Conservation (phyloP, 1,140 invertebrate genomes). For the Brachionus koreanus region DNA sequence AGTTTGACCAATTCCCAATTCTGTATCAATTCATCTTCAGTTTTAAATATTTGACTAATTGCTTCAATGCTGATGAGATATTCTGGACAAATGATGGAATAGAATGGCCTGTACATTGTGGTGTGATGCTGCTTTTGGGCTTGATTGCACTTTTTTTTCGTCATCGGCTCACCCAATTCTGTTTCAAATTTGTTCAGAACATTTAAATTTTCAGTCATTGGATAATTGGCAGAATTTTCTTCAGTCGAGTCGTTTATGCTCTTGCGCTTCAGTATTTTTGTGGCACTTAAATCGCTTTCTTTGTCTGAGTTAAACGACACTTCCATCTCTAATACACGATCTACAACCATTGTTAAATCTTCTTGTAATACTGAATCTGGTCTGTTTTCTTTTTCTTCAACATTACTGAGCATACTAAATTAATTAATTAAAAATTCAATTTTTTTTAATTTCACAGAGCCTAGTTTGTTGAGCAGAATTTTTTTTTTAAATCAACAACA, state of each 20-base stretch:
- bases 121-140: neutral
- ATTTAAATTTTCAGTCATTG: slow-evolving; percentile 4
- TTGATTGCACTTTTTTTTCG: neutral
- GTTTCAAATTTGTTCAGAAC: neutral
- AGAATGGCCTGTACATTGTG: neutral
- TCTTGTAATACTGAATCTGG: neutral
- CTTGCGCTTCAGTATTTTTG: neutral
- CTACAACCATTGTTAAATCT: neutral
- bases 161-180: neutral
- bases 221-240: neutral
- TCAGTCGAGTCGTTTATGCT: neutral
- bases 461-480: neutral
- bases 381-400: neutral
- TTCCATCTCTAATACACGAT: neutral
- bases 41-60: neutral
- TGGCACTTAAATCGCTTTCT: neutral
- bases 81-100: neutral
- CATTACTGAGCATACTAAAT: neutral
- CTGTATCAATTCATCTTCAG: neutral
- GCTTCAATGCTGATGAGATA: neutral
- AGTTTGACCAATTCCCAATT: neutral
- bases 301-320: neutral
- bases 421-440: neutral
- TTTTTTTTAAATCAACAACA: neutral
- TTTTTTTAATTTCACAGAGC: neutral